These are phyloP conservation scores for Chionomys nivalis DNA, from an alignment of 2,113 vertebrate species.

Conservation along the genomic window DNA sequence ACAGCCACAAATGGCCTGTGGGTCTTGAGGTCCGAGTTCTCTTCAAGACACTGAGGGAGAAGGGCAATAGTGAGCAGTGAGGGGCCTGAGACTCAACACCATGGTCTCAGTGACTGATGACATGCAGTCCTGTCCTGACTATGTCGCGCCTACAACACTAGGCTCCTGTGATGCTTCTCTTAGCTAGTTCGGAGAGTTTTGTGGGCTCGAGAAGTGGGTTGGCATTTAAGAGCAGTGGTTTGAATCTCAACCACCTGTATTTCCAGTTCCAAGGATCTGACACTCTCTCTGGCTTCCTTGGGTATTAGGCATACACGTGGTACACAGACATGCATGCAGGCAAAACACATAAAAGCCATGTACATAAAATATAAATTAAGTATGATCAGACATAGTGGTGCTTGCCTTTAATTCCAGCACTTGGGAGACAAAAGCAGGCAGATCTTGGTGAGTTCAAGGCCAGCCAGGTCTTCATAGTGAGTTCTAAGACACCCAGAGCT, in stretches of 20 bases:
- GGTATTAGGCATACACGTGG: not conserved
- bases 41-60: constrained; percentile 88
- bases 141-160: not conserved
- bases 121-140: rapidly evolving
- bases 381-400: not conserved
- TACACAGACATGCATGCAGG: not conserved
- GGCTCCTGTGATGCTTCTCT: too few relatives aligned
- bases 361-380: not conserved
- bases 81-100: too few relatives aligned
- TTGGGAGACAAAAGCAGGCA: not conserved
- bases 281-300: not conserved
- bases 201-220: not conserved
- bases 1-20: constrained; percentile 89
- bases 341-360: not conserved
- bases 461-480: not conserved
- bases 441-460: not conserved
- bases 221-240: not conserved
- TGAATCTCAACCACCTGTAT: too few relatives aligned
- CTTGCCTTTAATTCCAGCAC: not conserved
- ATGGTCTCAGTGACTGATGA: too few relatives aligned
- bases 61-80: not conserved
- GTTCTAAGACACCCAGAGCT: not conserved
- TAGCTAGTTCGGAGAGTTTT: not conserved
- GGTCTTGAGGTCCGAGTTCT: constrained; percentile 90
- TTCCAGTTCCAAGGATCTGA: not conserved